A percentile compares a stretch with the other conserved stretches of the same genome.
Evolutionary conservation across 2,113 vertebrate species (phyloP).

Genomic region (Corvus cornix): DNA sequence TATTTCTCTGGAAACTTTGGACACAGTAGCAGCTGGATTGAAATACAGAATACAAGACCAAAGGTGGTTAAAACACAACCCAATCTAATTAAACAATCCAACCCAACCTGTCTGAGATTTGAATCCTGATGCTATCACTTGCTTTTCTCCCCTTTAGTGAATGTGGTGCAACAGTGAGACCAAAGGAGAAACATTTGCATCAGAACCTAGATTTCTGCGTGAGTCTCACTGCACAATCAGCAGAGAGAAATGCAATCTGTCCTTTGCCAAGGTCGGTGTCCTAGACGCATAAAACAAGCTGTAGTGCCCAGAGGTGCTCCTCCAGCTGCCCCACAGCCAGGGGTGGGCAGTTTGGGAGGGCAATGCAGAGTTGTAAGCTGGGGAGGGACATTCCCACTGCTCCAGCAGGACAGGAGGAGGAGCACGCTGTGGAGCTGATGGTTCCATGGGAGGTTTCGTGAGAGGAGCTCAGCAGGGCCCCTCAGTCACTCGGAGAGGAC

Average conservation of each 20-base stretch:
- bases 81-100: neutral
- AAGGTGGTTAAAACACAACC: neutral
- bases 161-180: neutral
- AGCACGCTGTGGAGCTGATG: fast-evolving
- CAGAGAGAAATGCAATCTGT: neutral
- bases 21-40: fast-evolving
- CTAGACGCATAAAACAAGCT: neutral
- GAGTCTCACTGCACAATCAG: neutral
- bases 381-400: neutral
- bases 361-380: fast-evolving
- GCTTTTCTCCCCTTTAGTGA: neutral
- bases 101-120: neutral
- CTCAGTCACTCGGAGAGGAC: neutral
- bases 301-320: neutral
- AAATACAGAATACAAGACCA: neutral
- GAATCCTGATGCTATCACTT: fast-evolving
- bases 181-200: neutral
- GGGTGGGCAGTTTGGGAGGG: neutral
- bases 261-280: neutral
- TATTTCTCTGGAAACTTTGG: neutral
- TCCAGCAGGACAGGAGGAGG: neutral
- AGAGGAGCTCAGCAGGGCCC: neutral
- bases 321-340: neutral
- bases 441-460: neutral
- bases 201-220: too few species aligned